Base-by-base conservation (phyloP, 2,113 vertebrate species). In the Arothron firmamentum region DNA sequence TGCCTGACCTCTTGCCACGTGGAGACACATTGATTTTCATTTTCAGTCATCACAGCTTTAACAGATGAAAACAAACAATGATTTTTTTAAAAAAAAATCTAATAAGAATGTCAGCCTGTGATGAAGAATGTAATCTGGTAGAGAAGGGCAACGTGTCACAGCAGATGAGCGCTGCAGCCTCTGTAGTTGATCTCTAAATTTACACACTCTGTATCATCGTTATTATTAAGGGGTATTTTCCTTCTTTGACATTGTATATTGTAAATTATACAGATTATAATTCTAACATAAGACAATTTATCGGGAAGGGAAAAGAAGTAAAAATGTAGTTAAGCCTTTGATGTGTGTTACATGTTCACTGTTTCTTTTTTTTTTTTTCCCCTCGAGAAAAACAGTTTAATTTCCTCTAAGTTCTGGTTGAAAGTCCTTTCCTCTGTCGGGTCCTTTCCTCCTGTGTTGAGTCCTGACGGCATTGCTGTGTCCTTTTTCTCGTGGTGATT, bases 221-320 rank as follows among this genome's bases (percentile, higher is more conserved):
- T 95, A 95, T 81, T 86, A 88, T 78, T 82, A 92, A 92, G 92
- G 93, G 94, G 92, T 94, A 92, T 93, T 94, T 93, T 94, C 92
- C 92, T 94, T 94, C 93, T 92, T 94, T 92, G 91, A 92, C 92
- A 93, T 93, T 96, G 94, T 98, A 96, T 93, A 96, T 90, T 98
- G 96, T 98, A 97, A 90, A 97, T 96, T 91, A 94, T 73, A 94
- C 85, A 96, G 89, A 96, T 93, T 97, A 93, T 96, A 98, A 95
- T 94, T 96, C 93, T 95, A 96, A 94, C 93, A 87, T 90, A 87
- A 90, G 82, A 90, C 89, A 87, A 90, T 91, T 90, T 91, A 91
- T 90, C 88, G 86, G 84, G 88, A 86, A 79, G 67, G 41, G 90
- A 93, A 92, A 88, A 92, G 90, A 87, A 87, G 79, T 83, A 81